Evolutionary conservation across 1,140 invertebrate species (phyloP), one percentile per base, ranked within the genome.

Genomic region (Glossosoma conforme): DNA sequence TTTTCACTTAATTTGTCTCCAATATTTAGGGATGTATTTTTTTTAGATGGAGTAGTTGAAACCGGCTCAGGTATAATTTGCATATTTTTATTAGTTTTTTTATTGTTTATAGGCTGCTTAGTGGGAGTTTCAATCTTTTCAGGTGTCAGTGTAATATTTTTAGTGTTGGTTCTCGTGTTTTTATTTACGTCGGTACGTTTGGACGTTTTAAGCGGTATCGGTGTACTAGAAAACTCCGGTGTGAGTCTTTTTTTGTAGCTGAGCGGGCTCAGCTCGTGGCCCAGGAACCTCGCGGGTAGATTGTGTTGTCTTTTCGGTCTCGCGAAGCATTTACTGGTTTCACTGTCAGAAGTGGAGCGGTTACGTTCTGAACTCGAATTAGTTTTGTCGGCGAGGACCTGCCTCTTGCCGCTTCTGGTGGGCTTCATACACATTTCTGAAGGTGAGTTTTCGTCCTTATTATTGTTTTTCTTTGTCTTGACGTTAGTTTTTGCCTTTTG

Each of bases 281-380:
- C 46, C 33, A 42, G 20, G 19, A 53, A 46, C 22, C 46, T 47
- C 0, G 46, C 21, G 0, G 56, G 51, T 1, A 54, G 2, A 17
- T 42, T 20, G 13, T 44, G 45, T 13, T 18, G 37, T 32, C 56
- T 45, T 36, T 53, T 58, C 14, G 56, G 56, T 18, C 56, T 54
- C 13, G 38, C 15, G 13, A 11, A 44, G 28, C 21, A 15, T 17
- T n/a, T 18, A 13, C 25, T 11, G 21, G 14, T 35, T 15, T 53
- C 36, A 14, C 40, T 19, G 14, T 17, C 25, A 3, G 49, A 37
- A 2, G 54, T 13, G 1, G 54, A 52, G 3, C 25, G n/a, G 28
- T 58, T 58, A n/a, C 33, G 18, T 18, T 53, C 55, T 3, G 50
- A 53, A 33, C 42, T 52, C 8, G 51, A 49, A 32, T 58, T 58